phyloP scores from a whole-genome alignment of 2,113 vertebrate genomes.

The Ranitomeya variabilis region DNA sequence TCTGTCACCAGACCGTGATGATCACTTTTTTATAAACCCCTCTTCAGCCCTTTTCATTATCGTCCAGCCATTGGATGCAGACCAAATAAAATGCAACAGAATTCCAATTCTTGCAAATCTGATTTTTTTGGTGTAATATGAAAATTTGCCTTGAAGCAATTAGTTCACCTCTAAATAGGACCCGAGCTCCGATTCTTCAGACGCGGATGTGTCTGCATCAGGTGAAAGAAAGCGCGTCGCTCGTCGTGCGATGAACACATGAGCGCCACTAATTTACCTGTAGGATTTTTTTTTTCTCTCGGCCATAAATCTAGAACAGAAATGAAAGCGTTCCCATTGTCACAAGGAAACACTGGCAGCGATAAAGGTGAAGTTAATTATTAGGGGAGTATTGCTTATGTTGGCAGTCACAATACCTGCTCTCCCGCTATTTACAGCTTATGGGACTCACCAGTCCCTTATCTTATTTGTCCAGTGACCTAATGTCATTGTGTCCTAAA shows the following conservation, averaged over 20 bases:
- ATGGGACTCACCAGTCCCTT: conserved; percentile 58
- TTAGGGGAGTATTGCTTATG: conserved; percentile 61
- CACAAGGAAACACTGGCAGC: conserved; percentile 52
- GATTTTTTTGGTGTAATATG: too few relatives aligned
- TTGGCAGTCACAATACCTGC: conserved; percentile 61
- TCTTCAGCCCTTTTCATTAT: too few relatives aligned
- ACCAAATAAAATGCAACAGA: too few relatives aligned
- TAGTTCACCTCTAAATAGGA: too few relatives aligned
- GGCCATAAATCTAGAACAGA: not conserved
- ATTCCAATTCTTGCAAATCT: too few relatives aligned
- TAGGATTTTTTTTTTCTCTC: not conserved
- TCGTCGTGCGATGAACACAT: not conserved
- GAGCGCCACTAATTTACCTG: not conserved
- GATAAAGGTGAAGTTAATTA: conserved; percentile 63
- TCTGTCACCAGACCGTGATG: too few relatives aligned
- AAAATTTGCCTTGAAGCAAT: too few relatives aligned
- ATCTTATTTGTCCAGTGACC: conserved; percentile 66
- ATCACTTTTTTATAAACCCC: too few relatives aligned
- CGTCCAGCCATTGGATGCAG: too few relatives aligned
- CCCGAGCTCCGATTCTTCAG: too few relatives aligned
- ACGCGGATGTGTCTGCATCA: too few relatives aligned
- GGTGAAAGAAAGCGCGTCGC: too few relatives aligned
- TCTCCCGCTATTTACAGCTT: conserved; percentile 56
- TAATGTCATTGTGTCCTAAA: conserved; percentile 65
- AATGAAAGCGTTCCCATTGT: conserved; percentile 19